Base-by-base conservation (phyloP, 2,797 vertebrate species). In the Melanotaenia pygmaea region DNA sequence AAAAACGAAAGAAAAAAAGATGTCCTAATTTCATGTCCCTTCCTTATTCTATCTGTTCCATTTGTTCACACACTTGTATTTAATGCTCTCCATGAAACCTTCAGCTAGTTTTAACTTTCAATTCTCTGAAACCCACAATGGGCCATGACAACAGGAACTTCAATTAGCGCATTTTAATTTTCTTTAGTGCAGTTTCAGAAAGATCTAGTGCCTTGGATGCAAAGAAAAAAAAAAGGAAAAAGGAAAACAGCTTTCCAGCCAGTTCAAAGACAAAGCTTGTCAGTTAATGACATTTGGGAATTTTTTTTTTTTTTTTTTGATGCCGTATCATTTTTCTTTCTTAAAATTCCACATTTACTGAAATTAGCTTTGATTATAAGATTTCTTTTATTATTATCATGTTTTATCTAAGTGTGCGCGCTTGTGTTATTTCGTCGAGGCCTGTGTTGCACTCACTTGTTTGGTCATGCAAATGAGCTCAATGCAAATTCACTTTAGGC, bases 131-230 rank as follows among this genome's bases (percentile, higher is more conserved):
- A 61, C 67, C 67, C 64, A 56, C 43, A 45, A 61, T 77, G 50
- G 59, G 59, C 79, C 80, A 37, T 65, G 72, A 65, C 84, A 67
- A 83, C 43, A 76, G 69, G 64, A 56, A 70, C 73, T 83, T 70
- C 66, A 85, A 89, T 88, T 75, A 72, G 77, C 79, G 72, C 70
- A 14, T 87, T 91, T 82, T 86, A 50, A 74, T 88, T 85, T 86
- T 85, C 83, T 85, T 78, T 76, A 83, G 83, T 86, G 83, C 89
- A 87, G 85, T 95, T 95, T 90, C 94, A 96, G 96, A 97, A 93
- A 95, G 95, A 94, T 95, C 93, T 95, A 98, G 96, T 97, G 96
- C 97, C 96, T 98, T 99, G 96, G 95, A 97, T 94, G 94, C 96
- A 96, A 95, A 96, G 92, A 95, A 96, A 91, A 95, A 94, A 12